Evolutionary conservation across 2,888 invertebrate genomes (phyloP), one percentile per base, ranked within the genome.

Genomic region (Holacanthella duospinosa): DNA sequence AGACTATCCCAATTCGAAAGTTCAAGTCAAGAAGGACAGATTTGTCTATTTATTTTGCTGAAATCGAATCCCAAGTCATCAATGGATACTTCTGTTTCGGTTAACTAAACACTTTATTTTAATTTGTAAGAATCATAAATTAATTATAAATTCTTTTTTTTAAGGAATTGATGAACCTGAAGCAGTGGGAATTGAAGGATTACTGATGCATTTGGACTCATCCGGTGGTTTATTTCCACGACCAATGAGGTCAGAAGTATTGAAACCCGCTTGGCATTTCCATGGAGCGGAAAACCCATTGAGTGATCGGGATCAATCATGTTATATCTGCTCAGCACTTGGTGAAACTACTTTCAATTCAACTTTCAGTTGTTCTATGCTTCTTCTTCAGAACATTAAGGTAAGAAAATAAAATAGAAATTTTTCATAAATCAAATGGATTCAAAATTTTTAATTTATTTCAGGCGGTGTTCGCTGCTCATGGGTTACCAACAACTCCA

Each of bases 1-100:
- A 43, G 55, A 63, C 27, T 12, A 63, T 54, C 24, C 88, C 88
- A 19, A 86, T 91, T 1, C 83, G 84, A 69, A 89, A 91, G 77
- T 92, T 88, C 77, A 83, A 83, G 70, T 91, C 90, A 0, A 82
- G 82, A 62, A 91, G 91, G n/a, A 48, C 16, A 16, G 48, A 21
- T 21, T 77, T 93, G 58, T 86, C 86, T 2, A 85, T 93, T 44
- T 86, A 88, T 64, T 84, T 93, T 69, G 90, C 88, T 19, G 86
- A 90, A 77, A 87, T 93, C 2, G 89, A 91, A 72, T 92, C 93
- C 0, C 93, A 93, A 36, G 80, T 92, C 28, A 91, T 93, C 9
- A 87, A 88, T 76, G 92, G 93, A 63, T 89, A 86, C 76, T 88
- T 93, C 76, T 86, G 87, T 74, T 80, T 93, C 60, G 91, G 93